Base-by-base conservation (phyloP, 2,888 invertebrate species). In the Trichopoda pennipes region DNA sequence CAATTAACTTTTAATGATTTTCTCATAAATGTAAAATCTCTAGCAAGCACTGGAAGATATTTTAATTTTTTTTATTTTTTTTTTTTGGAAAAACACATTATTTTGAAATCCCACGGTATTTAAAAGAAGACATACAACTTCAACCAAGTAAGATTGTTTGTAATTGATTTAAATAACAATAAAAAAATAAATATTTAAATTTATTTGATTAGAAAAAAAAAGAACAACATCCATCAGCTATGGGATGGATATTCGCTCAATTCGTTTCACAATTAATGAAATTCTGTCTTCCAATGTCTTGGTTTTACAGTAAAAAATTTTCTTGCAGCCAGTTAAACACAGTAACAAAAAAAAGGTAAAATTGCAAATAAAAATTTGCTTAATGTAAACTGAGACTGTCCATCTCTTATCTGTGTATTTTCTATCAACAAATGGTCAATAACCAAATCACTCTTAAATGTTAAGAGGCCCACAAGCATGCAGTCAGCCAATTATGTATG, bases 341-440 rank as follows among this genome's bases (percentile, higher is more conserved):
- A 32, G 8, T 32, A 32, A 32, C 3, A 32, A 38, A 12, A 38
- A 38, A 38, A 38, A 3, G 10, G 12, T 28, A 38, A 38, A 38
- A 38, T 44, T n/a, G 44, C 16, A 44, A 44, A n/a, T 44, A 12
- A 44, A 44, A n/a, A 16, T 44, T 16, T 44, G 14, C n/a, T 16
- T 44, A 44, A 44, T 44, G 12, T 44, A n/a, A 16, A n/a, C n/a
- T 44, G 16, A 16, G 16, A 44, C 2, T 51, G 19, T 12, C 19
- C 21, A 21, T 19, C 51, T 49, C 16, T n/a, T 14, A 16, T 51
- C 14, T 51, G 53, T 14, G 17, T 38, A 58, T 58, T 60, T 53
- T 58, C 60, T 32, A 77, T 72, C 58, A 64, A 56, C 56, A 70
- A 70, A 70, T 66, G 64, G 64, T 72, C 78, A 73, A 69, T 61